Evolutionary conservation across 2,888 invertebrate species (phyloP), one percentile per base, ranked within the genome.

Genomic region (Ceramica pisi): DNA sequence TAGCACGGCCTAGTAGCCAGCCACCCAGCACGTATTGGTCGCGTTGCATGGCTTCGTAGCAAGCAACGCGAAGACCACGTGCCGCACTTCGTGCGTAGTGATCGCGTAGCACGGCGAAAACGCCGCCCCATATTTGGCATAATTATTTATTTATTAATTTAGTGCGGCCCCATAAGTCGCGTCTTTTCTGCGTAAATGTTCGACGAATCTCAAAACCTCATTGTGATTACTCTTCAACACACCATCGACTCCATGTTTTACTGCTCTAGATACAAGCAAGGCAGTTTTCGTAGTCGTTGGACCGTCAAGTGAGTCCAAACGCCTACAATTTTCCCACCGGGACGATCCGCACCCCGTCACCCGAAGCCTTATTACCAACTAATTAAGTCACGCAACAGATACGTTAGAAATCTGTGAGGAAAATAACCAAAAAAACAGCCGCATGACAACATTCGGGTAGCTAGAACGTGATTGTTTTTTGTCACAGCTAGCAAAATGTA

Each of bases 301-400:
- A 94, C 94, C 95, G 93, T 91, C 92, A 92, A 93, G 93, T 92
- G 93, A 88, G 90, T 89, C 92, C 91, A 90, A 91, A 91, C 91
- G 92, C 91, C 91, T 88, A 90, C 91, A 89, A 89, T 92, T 89
- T 95, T 95, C 95, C 94, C 95, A 95, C 89, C 89, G 89, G 85
- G 85, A 86, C 87, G 85, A 87, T 82, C 87, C 75, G 75, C 80
- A 84, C 87, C 84, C 85, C 87, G 89, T 89, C 92, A 90, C 89
- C 90, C 88, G 94, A 94, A 93, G 91, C 94, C 94, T 88, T 92
- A 93, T 88, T 88, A 87, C 78, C 59, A 78, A 79, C 85, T 90
- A 90, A 92, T 91, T 90, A 90, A 87, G 84, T 87, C 85, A 86
- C 85, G 83, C 86, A 80, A 83, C 78, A 75, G 73, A 83, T 74